Base-by-base conservation (phyloP, 2,797 vertebrate species). In the Galago senegalensis region DNA sequence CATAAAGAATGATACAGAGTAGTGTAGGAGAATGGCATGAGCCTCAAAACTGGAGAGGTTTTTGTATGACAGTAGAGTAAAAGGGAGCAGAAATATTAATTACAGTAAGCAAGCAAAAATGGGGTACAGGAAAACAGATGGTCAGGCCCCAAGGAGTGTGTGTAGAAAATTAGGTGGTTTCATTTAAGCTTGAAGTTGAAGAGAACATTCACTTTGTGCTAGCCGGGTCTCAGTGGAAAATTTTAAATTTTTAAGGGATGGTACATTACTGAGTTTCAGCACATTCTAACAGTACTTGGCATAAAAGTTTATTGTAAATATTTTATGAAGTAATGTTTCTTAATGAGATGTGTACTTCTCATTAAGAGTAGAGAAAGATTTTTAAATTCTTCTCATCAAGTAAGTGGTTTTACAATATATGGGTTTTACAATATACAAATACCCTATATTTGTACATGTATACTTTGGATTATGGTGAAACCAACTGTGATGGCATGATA, bases 311-410 rank as follows among this genome's bases (percentile, higher is more conserved):
- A 82, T 13, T 25, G 20, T 97, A 77, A 94, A 93, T 96, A 16
- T 93, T 97, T 95, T 31, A 95, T 93, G 85, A 89, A 56, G 91
- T 85, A 82, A 87, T 91, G 65, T 87, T 94, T 96, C 37, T 91
- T 72, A 95, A 63, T 95, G 73, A 88, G 34, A 6, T 79, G 49
- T 83, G 5, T 76, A 43, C 67, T 91, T 84, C 16, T 73, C 25
- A 70, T 21, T 53, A 37, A 89, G 20, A 72, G 16, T 56, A 20
- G 29, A 79, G 34, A 65, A 34, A 37, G 27, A 77, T 63, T 92
- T 96, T 94, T 53, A 89, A 72, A 86, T 94, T 40, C 73, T 75
- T 75, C 21, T 82, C 17, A 67, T 79, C 21, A 58, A 21, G 10
- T 89, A 83, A 53, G 40, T 94, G 34, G 81, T 91, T 94, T 96